Conservation (phyloP, 1,140 invertebrate species). For the Trinorchestia longiramus region DNA sequence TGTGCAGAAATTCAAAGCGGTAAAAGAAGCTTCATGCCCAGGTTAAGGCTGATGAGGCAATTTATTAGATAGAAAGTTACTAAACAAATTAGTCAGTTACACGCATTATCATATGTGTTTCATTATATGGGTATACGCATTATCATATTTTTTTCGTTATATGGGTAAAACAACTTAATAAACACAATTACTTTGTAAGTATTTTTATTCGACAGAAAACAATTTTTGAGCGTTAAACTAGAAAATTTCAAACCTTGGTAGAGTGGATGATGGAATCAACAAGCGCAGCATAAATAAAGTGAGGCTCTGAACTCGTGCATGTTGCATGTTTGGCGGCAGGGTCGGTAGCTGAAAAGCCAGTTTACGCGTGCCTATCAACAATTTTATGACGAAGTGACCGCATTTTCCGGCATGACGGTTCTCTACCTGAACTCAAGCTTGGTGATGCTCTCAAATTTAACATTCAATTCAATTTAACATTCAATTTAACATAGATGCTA, state of each 20-base stretch:
- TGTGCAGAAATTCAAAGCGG: no score
- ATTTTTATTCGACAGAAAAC: background rate
- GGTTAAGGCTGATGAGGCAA: no score
- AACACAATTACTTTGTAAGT: background rate
- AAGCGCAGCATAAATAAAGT: background rate
- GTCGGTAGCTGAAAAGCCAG: no score
- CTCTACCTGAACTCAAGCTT: no score
- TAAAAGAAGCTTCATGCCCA: no score
- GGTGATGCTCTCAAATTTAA: background rate
- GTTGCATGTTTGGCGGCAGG: background rate
- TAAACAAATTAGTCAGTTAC: no score
- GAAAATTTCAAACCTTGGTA: background rate
- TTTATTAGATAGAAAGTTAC: no score
- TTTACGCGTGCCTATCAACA: background rate
- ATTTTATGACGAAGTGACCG: background rate
- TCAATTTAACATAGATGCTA: background rate
- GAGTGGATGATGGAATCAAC: background rate
- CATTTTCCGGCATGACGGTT: no score
- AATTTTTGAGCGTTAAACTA: background rate
- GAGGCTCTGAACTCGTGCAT: background rate
- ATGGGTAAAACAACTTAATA: background rate
- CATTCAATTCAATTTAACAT: background rate
- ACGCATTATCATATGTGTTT: no score
- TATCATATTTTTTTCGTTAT: no score
- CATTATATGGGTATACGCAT: no score